Evolutionary conservation across 64 coral and sea anemone genomes (phyloP).

Genomic region (Acropora yongei): DNA sequence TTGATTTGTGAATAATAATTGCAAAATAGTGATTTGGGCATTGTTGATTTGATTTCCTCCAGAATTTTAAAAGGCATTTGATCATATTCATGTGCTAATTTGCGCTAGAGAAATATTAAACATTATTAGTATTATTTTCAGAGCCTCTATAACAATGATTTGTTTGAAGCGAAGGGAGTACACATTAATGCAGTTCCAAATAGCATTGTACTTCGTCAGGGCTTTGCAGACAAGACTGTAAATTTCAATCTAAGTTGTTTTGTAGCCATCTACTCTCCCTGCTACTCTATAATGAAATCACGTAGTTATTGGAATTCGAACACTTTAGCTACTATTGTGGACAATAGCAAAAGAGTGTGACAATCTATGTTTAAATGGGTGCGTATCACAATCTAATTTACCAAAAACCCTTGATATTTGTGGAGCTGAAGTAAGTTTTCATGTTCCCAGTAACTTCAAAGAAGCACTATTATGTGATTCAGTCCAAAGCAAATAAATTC

Average conservation of each 20-base stretch:
- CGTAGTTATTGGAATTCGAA: conserved; percentile 51
- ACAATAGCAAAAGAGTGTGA: conserved; percentile 40
- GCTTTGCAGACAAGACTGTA: neutral
- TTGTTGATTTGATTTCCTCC: no score
- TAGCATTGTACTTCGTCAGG: no score
- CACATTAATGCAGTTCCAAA: no score
- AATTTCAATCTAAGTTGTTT: conserved; percentile 27
- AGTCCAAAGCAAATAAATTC: conserved; percentile 54
- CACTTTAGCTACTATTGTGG: conserved; percentile 32
- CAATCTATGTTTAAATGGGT: no score
- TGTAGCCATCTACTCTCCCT: conserved; percentile 41
- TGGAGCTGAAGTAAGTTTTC: conserved; percentile 31
- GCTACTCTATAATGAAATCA: conserved; percentile 17
- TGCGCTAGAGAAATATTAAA: no score
- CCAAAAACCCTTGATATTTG: neutral
- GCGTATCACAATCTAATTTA: neutral
- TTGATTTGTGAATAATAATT: no score
- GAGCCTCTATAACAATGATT: no score
- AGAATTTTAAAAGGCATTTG: no score
- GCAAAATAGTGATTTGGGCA: no score
- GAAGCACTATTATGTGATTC: conserved; percentile 29
- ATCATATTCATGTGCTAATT: no score
- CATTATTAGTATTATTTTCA: no score
- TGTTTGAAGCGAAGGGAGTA: no score
- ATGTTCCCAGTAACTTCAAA: conserved; percentile 9